Conservation (phyloP, 2,797 vertebrate species). For the Sternotherus odoratus region DNA sequence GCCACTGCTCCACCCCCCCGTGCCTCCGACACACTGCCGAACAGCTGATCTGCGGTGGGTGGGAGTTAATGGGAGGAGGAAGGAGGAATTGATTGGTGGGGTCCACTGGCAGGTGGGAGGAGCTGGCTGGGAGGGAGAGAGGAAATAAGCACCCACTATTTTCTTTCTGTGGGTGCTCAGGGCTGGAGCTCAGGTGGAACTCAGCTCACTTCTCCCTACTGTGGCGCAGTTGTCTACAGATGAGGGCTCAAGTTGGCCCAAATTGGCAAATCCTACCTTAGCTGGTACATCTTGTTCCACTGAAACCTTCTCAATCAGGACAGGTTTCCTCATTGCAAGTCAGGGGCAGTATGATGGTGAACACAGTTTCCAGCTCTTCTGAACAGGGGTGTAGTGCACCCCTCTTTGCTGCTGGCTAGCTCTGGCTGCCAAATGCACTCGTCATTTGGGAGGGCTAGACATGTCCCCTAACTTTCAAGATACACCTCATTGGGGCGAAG, state of each 20-base stretch:
- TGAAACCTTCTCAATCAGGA: not conserved
- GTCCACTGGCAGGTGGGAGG: too few relatives aligned
- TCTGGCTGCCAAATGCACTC: not conserved
- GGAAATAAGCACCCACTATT: too few relatives aligned
- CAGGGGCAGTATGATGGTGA: not conserved
- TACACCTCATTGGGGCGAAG: accelerated
- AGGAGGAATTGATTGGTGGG: too few relatives aligned
- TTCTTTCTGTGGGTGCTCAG: too few relatives aligned
- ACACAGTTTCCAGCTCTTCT: not conserved
- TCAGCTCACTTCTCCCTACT: not conserved
- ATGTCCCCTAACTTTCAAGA: not conserved
- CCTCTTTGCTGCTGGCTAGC: not conserved
- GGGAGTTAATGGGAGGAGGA: too few relatives aligned
- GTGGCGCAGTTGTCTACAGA: not conserved
- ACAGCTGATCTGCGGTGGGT: too few relatives aligned
- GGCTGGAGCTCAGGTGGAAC: not conserved
- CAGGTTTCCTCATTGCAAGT: not conserved
- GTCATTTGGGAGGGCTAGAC: not conserved
- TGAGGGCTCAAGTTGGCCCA: not conserved
- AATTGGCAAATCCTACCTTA: not conserved
- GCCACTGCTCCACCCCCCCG: too few relatives aligned
- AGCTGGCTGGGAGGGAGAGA: too few relatives aligned
- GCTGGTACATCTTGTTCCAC: not conserved
- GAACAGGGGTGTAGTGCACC: not conserved
- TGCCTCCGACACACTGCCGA: too few relatives aligned